phyloP scores from a whole-genome alignment of 30 jellyfish, hydroid and myxozoan genomes.

The Hydractinia symbiolongicarpus region DNA sequence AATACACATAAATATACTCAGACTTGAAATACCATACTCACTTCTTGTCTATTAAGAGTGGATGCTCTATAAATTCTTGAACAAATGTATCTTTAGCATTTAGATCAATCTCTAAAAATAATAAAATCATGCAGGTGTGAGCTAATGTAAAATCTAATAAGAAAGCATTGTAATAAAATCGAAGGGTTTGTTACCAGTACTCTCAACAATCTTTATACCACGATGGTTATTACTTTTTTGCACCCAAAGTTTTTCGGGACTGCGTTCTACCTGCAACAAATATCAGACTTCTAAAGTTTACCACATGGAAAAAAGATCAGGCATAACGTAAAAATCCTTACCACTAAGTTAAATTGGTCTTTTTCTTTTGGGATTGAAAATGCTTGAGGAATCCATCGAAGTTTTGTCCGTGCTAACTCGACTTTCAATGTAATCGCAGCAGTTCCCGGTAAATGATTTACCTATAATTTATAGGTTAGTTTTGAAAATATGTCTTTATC shows the following conservation, averaged over 20 bases:
- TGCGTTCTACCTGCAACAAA: conserved; percentile 39
- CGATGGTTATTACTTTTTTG: conserved; percentile 92
- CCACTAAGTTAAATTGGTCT: conserved; percentile 43
- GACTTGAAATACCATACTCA: background rate
- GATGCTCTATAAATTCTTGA: conserved; percentile 62
- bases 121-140: background rate
- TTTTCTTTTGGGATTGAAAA: conserved; percentile 68
- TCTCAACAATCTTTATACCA: conserved; percentile 69
- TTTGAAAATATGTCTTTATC: background rate
- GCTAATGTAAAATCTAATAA: background rate
- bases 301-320: background rate
- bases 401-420: conserved; percentile 75
- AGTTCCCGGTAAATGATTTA: conserved; percentile 86
- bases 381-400: conserved; percentile 82
- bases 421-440: conserved; percentile 78
- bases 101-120: conserved; percentile 50
- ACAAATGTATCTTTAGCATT: conserved; percentile 61
- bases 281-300: background rate
- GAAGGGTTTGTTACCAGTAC: conserved; percentile 38
- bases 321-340: background rate
- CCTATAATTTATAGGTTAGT: conserved; percentile 25
- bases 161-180: background rate
- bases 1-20: too few species aligned
- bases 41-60: conserved; percentile 85
- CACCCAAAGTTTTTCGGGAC: conserved; percentile 75